phyloP scores from a whole-genome alignment of 2,113 vertebrate genomes.

The Maccullochella peelii region DNA sequence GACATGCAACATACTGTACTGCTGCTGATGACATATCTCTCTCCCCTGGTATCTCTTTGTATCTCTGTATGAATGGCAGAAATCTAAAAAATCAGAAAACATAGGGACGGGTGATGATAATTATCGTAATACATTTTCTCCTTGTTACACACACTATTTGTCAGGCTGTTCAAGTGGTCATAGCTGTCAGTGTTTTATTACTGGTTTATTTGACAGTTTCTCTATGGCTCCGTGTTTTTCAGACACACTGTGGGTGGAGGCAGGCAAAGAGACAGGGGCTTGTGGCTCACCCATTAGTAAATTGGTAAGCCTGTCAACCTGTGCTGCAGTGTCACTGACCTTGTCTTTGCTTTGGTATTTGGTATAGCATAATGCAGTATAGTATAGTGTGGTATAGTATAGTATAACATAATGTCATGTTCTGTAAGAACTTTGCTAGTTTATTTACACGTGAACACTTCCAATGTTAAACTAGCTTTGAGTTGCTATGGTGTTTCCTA shows the following conservation, averaged over 20 bases:
- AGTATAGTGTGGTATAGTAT: background rate
- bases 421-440: no score
- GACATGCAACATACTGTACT: background rate
- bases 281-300: constrained; percentile 45
- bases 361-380: no score
- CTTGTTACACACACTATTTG: constrained; percentile 12
- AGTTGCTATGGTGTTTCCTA: no score
- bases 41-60: background rate
- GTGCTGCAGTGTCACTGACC: constrained; percentile 54
- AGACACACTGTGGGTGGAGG: constrained; percentile 18
- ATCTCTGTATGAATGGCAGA: background rate
- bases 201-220: constrained; percentile 37
- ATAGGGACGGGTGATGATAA: constrained; percentile 14
- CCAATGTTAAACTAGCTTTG: no score
- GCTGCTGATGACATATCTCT: constrained; percentile 1
- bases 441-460: no score
- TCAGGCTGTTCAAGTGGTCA: constrained; percentile 20
- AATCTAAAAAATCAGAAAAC: background rate
- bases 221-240: constrained; percentile 29
- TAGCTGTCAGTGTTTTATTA: constrained; percentile 21
- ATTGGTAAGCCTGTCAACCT: constrained; percentile 50
- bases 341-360: constrained; percentile 54
- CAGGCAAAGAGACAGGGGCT: constrained; percentile 5
- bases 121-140: constrained; percentile 19
- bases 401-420: no score